Base-by-base conservation (phyloP, 2,797 vertebrate species). In the Anas bernieri region DNA sequence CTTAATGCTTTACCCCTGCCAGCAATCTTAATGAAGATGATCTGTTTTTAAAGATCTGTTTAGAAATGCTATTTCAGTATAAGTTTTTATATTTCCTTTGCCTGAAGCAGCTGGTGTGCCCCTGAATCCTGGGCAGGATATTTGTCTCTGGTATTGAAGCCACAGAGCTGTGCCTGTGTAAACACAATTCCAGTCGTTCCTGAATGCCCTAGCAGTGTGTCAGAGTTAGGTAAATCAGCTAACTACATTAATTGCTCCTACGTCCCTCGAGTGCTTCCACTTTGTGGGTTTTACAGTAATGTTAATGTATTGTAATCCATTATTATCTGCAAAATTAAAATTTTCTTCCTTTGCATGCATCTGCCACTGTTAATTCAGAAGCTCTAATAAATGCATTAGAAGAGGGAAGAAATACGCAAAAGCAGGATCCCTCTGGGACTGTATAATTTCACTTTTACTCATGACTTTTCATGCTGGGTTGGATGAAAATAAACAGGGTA, bases 291-390 rank as follows among this genome's bases (percentile, higher is more conserved):
- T 94, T 89, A 69, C 88, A 83, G 87, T 76, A 92, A 83, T 77
- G 73, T 79, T 96, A 96, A 95, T 91, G 66, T 92, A 88, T 89
- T 88, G 67, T 92, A 95, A 96, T 94, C 86, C 68, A 85, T 86
- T 95, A 93, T 95, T 90, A 95, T 92, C 87, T 94, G 81, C 86
- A 96, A 88, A 96, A 94, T 94, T 94, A 93, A 94, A 90, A 77
- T 86, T 96, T 92, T 70, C 91, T 93, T 93, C 76, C 82, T 90
- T 84, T 94, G 82, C 92, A 76, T 83, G 61, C 86, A 84, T 94
- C 90, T 97, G 85, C 92, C 68, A 54, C 85, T 95, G 73, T 90
- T 96, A 93, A 94, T 95, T 93, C 82, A 88, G 86, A 81, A 93
- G 43, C 80, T 92, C 61, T 96, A 96, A 96, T 91, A 96, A 95